Conservation (phyloP, 2,797 vertebrate species). For the Hippopotamyrus pictus region DNA sequence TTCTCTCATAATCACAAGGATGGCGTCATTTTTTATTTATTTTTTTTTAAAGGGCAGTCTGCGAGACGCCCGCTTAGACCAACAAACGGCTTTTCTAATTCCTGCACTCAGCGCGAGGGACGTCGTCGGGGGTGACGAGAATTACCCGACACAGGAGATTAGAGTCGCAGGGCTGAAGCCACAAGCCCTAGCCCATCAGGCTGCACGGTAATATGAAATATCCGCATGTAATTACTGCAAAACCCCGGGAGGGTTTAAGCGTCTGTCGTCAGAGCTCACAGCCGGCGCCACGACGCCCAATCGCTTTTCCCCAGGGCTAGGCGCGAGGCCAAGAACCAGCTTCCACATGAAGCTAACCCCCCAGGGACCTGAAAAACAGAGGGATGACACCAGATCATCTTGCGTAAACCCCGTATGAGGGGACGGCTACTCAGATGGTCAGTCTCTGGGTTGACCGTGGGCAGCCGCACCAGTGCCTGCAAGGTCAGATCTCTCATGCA, state of each 20-base stretch:
- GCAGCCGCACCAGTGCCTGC: neutral
- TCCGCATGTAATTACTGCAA: slow-evolving; percentile 27
- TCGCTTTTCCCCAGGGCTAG: neutral
- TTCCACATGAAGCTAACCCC: neutral
- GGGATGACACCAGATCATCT: neutral
- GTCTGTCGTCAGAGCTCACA: neutral
- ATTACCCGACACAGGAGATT: neutral
- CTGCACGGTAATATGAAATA: slow-evolving; percentile 10
- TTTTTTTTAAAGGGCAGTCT: neutral
- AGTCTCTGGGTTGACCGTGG: neutral
- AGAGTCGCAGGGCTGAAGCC: neutral
- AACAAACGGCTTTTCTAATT: neutral
- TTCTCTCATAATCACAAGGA: neutral
- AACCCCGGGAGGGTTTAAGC: slow-evolving; percentile 15
- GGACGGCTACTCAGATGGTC: neutral
- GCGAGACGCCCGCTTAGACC: neutral
- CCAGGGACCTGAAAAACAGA: neutral
- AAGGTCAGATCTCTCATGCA: slow-evolving; percentile 11
- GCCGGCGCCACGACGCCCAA: neutral
- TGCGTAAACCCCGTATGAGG: neutral
- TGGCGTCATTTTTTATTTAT: neutral
- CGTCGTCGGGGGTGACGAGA: neutral
- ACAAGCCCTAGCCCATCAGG: neutral
- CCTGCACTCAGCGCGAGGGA: neutral
- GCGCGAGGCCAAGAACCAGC: slow-evolving; percentile 22